phyloP scores from a whole-genome alignment of 1,140 invertebrate genomes.

The Ostrea denselamellosa region DNA sequence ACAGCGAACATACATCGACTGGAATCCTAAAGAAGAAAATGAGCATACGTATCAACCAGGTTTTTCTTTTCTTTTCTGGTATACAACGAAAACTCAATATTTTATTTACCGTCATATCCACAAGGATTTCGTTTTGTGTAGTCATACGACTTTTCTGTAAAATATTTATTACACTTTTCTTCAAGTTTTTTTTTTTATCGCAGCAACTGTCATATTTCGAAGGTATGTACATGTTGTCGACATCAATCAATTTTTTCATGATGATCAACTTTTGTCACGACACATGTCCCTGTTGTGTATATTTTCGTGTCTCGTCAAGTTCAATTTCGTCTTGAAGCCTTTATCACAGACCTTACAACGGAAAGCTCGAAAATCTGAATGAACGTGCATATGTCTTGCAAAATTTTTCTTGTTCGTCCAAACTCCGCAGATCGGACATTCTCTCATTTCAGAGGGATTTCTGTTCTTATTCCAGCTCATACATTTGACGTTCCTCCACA shows the following conservation, averaged over 20 bases:
- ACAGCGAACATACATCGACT: constrained; percentile 20
- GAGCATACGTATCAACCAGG: neutral
- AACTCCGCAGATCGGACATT: constrained; percentile 21
- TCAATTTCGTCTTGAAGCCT: constrained; percentile 10
- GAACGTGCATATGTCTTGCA: constrained; percentile 28
- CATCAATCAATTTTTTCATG: too few relatives aligned
- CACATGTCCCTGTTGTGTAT: neutral
- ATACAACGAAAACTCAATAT: too few relatives aligned
- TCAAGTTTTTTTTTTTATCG: too few relatives aligned
- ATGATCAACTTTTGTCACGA: too few relatives aligned
- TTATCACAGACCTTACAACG: constrained; percentile 28
- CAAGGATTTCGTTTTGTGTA: too few relatives aligned
- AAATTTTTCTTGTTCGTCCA: constrained; percentile 36
- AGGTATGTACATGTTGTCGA: too few relatives aligned
- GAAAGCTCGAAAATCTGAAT: constrained; percentile 21
- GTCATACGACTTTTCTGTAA: too few relatives aligned
- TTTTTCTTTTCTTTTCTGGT: too few relatives aligned
- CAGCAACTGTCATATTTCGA: too few relatives aligned
- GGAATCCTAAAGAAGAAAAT: constrained; percentile 26
- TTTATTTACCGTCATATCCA: too few relatives aligned
- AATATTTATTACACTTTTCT: too few relatives aligned
- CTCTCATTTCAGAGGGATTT: constrained; percentile 25
- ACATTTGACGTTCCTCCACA: neutral
- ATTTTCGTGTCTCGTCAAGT: constrained; percentile 4
- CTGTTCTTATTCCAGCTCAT: neutral